Evolutionary conservation across 2,888 invertebrate genomes (phyloP), one percentile per base, ranked within the genome.

Genomic region (Agelastica alni): DNA sequence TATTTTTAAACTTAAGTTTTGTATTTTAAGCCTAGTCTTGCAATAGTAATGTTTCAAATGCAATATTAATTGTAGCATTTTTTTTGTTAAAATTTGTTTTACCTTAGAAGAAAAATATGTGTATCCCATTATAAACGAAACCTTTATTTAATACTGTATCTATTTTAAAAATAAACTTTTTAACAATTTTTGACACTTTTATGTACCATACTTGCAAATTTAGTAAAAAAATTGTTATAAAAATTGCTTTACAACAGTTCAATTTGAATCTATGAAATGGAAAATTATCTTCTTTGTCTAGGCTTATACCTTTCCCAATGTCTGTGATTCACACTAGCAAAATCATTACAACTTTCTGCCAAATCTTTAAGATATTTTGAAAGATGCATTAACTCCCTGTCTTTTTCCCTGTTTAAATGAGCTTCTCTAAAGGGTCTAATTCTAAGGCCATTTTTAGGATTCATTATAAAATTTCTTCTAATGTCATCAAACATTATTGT

Each of bases 401-500:
- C 97, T 47, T 84, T 88, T 46, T 85, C 82, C 41, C 96, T 83
- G 74, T 93, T 96, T 1, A 90, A 76, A 70, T 96, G 96, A 0
- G 96, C 96, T 70, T 96, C 90, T 3, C 90, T 83, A 74, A 96
- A 97, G 0, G 96, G 89, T 70, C 89, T 83, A 67, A 97, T 96
- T 76, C 89, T 88, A 0, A 97, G 79, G 0, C 97, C 97, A 55
- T 90, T 93, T 67, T 91, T 91, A 0, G 96, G 96, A 76, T 98
- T 98, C 96, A 98, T 96, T 30, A 96, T 84, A 70, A 98, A 98
- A 77, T 98, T 98, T 64, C 96, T 81, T 48, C 96, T 81, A 30
- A 96, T 90, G 70, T 98, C 97, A 72, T 98, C 97, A 68, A 98
- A 93, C 96, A 98, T 98, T 59, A 98, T 95, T 0, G 96, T 97